Evolutionary conservation across 2,888 invertebrate genomes (phyloP).

Genomic region (Thereva nobilitata): DNA sequence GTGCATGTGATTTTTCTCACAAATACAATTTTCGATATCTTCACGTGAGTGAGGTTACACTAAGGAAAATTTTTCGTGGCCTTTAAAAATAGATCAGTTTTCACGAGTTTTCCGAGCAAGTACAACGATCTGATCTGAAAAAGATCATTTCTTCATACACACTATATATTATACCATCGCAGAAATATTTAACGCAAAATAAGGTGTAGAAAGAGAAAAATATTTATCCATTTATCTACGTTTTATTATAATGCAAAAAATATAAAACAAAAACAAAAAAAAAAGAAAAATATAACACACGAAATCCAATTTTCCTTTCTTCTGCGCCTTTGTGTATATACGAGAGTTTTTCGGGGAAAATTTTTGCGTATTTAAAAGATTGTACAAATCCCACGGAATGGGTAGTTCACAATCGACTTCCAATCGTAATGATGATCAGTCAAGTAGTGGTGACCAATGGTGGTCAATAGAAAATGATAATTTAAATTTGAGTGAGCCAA

Average conservation of each 20-base stretch:
- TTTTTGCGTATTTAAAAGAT: conserved; percentile 18
- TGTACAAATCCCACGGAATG: conserved; percentile 34
- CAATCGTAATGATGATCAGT: conserved; percentile 16
- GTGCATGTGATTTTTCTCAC: conserved; percentile 4
- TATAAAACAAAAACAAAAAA: conserved; percentile 5
- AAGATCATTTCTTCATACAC: conserved; percentile 6
- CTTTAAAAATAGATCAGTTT: conserved; percentile 58
- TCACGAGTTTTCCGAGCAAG: conserved; percentile 53
- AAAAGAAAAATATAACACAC: not conserved
- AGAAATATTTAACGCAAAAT: conserved; percentile 21
- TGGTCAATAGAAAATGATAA: conserved; percentile 41
- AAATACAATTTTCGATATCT: not conserved
- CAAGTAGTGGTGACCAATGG: conserved; percentile 38
- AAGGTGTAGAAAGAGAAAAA: conserved; percentile 6
- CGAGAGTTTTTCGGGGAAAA: conserved; percentile 3
- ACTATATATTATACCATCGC: conserved; percentile 9
- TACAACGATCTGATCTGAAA: conserved; percentile 42
- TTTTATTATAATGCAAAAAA: conserved; percentile 24
- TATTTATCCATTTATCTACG: conserved; percentile 21
- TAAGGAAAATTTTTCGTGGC: conserved; percentile 16
- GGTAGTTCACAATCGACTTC: conserved; percentile 41
- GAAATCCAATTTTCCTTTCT: no score
- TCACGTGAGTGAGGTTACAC: not conserved
- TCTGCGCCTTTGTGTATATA: not conserved
- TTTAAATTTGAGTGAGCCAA: conserved; percentile 37